These are phyloP conservation scores for Propithecus perrieri DNA, from an alignment of 2,797 vertebrate species.

Conservation along the genomic window DNA sequence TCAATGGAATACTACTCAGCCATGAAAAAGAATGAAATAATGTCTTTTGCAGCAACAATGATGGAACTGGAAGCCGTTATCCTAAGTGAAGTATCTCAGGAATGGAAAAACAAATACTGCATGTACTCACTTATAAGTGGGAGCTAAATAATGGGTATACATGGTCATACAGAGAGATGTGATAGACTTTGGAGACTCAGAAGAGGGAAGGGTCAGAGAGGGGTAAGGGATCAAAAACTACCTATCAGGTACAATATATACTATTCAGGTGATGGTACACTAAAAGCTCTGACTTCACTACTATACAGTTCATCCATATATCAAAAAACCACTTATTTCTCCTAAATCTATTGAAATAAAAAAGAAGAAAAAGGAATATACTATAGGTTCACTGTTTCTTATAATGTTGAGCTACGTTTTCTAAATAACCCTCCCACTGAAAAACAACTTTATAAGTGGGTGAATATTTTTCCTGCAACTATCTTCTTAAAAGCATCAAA, in stretches of 20 bases:
- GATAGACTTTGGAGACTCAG: neutral
- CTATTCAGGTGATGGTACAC: neutral
- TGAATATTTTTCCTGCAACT: neutral
- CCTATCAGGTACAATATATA: neutral
- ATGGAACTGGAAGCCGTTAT: neutral
- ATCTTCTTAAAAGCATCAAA: neutral
- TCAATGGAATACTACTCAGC: neutral
- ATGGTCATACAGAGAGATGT: neutral
- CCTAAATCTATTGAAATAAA: neutral
- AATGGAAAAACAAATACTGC: neutral
- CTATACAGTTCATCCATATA: neutral
- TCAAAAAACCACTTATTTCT: neutral
- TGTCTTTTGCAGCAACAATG: neutral
- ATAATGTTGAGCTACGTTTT: neutral
- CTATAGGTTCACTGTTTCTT: neutral
- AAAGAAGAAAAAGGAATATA: neutral
- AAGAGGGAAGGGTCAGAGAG: neutral
- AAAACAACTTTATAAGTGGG: neutral
- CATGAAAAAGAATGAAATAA: neutral
- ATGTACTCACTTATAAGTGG: neutral
- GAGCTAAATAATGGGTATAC: neutral
- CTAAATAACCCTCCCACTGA: neutral
- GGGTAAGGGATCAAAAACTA: neutral
- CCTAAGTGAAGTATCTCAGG: neutral
- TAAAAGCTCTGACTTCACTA: neutral